A percentile compares a stretch with the other conserved stretches of the same genome.
phyloP scores from a whole-genome alignment of 2,797 vertebrate species.

The Pelobates cultripes region DNA sequence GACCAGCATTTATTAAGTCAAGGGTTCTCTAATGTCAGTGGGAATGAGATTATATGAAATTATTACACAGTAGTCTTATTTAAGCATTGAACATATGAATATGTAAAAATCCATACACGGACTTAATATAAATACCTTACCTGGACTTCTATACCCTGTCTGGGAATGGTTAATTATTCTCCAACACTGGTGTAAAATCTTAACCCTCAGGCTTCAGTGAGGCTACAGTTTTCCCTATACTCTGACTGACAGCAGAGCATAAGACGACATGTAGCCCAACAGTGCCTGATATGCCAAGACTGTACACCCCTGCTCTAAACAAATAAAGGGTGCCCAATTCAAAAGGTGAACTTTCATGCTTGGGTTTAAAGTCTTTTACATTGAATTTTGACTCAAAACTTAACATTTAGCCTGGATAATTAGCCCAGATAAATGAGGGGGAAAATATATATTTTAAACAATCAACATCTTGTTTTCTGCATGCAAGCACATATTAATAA shows the following conservation, averaged over 20 bases:
- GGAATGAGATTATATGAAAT: conserved; percentile 44
- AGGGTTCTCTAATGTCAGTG: not conserved
- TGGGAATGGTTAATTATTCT: not conserved
- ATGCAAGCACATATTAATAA: not conserved
- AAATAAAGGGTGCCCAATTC: not conserved
- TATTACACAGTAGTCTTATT: conserved; percentile 28
- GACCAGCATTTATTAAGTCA: conserved; percentile 58
- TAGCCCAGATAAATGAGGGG: not conserved
- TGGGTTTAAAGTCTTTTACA: conserved; percentile 14
- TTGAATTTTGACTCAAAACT: not conserved
- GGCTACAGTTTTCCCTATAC: no score
- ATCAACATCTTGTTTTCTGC: not conserved
- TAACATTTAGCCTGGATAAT: not conserved
- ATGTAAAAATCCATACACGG: not conserved
- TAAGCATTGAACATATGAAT: conserved; percentile 30
- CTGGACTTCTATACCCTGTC: not conserved
- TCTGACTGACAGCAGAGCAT: no score
- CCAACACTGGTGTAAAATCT: no score
- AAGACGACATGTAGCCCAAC: no score
- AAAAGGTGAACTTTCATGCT: conserved; percentile 52
- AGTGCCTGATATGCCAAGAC: no score
- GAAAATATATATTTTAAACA: not conserved
- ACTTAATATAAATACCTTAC: not conserved
- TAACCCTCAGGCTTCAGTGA: no score
- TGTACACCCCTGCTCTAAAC: no score